Evolutionary conservation across 2,888 invertebrate species (phyloP).

Genomic region (Yponomeuta malinellus): DNA sequence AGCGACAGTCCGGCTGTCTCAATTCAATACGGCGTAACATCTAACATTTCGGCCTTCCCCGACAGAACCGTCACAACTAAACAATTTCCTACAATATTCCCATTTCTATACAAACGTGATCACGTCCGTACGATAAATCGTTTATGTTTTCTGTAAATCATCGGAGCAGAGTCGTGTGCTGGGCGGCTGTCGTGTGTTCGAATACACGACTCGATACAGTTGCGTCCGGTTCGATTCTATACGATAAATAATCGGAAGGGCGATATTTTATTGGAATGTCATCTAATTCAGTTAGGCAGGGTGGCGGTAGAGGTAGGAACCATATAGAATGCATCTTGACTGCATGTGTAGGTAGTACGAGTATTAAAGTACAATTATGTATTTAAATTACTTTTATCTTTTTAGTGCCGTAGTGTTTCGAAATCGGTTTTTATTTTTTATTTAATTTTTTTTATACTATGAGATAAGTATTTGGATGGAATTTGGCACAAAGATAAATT

Average conservation of each 20-base stretch:
- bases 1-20: not conserved
- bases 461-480: no score
- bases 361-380: no score
- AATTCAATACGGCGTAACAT: not conserved
- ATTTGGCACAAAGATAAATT: no score
- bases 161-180: conserved; percentile 7
- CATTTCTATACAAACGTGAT: conserved; percentile 11
- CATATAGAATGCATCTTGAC: not conserved
- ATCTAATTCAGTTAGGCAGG: not conserved
- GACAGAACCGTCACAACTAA: conserved; percentile 16
- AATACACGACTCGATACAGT: not conserved
- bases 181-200: not conserved
- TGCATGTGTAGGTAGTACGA: no score
- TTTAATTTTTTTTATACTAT: no score
- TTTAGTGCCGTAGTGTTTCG: no score
- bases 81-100: conserved; percentile 14
- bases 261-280: conserved; percentile 1
- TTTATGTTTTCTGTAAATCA: conserved; percentile 19
- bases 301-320: not conserved
- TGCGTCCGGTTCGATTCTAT: not conserved
- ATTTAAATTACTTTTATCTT: no score
- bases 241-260: not conserved
- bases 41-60: not conserved
- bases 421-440: no score
- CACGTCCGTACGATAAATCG: conserved; percentile 21